A percentile compares a stretch with the other conserved stretches of the same genome.
Conservation (phyloP, 2,888 invertebrate species). For the Brachyptera risi region DNA sequence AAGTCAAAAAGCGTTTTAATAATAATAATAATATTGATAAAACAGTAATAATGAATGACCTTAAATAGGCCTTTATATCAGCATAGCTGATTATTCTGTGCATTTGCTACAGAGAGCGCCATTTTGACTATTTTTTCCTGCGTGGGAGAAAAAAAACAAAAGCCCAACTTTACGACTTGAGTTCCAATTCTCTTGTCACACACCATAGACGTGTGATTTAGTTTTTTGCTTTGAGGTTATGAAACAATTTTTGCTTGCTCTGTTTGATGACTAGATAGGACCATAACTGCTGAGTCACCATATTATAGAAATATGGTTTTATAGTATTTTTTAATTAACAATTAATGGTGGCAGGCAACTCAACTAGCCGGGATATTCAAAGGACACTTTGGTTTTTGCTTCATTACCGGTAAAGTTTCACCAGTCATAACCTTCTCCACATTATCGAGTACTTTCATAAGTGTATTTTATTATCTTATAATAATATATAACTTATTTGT, state of each 20-base stretch:
- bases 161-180: neutral
- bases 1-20: slow-evolving; percentile 26
- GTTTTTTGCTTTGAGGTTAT: slow-evolving; percentile 16
- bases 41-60: slow-evolving; percentile 4
- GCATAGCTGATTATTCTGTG: too few species aligned
- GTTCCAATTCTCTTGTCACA: slow-evolving; percentile 8
- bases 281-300: slow-evolving; percentile 32
- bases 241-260: slow-evolving; percentile 27
- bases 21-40: slow-evolving; percentile 7
- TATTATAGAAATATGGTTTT: neutral
- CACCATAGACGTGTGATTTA: slow-evolving; percentile 22
- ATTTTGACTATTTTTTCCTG: too few species aligned
- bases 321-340: too few species aligned
- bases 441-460: slow-evolving; percentile 27
- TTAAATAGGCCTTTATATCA: too few species aligned
- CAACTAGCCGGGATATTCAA: slow-evolving; percentile 33
- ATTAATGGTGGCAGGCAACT: slow-evolving; percentile 23
- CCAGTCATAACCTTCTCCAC: slow-evolving; percentile 30
- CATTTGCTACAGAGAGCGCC: too few species aligned
- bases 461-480: slow-evolving; percentile 17
- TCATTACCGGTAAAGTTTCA: slow-evolving; percentile 30
- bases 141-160: too few species aligned
- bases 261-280: slow-evolving; percentile 33
- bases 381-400: slow-evolving; percentile 35
- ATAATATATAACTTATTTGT: slow-evolving; percentile 10